Percentiles rank a stretch among this genome's conserved stretches.
These are phyloP conservation scores for Limanda limanda DNA, from an alignment of 2,113 vertebrate species.

Conservation along the genomic window DNA sequence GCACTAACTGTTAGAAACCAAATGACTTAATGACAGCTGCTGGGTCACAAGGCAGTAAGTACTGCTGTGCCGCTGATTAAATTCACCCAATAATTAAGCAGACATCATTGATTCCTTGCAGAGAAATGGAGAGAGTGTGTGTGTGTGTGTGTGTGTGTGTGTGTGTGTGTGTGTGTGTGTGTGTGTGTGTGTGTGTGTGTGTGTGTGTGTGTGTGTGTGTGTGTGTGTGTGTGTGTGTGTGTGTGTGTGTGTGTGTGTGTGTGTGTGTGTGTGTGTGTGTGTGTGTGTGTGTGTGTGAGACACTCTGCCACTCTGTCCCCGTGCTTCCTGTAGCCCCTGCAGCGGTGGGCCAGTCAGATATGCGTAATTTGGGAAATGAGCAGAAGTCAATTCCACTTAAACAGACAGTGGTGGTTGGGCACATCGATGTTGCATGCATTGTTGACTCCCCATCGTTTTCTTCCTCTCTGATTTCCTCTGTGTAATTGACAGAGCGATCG, in stretches of 20 bases:
- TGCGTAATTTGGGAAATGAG: conserved; percentile 82
- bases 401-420: conserved; percentile 68
- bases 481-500: conserved; percentile 72
- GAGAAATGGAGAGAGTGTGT: conserved; percentile 67
- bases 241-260: too few relatives aligned
- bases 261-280: conserved; percentile 18
- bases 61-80: conserved; percentile 82
- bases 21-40: conserved; percentile 78
- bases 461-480: conserved; percentile 63
- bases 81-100: conserved; percentile 86
- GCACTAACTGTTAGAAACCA: conserved; percentile 61
- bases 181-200: too few relatives aligned
- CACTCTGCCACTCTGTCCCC: conserved; percentile 21
- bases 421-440: conserved; percentile 74
- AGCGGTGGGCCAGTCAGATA: conserved; percentile 84
- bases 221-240: too few relatives aligned
- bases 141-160: background rate
- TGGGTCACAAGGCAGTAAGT: conserved; percentile 80
- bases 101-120: conserved; percentile 84
- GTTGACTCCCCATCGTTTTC: conserved; percentile 66
- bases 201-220: too few relatives aligned
- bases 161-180: background rate
- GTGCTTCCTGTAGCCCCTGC: conserved; percentile 77
- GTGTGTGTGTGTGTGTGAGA: background rate
- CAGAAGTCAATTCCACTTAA: conserved; percentile 81